Base-by-base conservation (phyloP, 2,113 vertebrate genomes). In the Sciurus niger region DNA sequence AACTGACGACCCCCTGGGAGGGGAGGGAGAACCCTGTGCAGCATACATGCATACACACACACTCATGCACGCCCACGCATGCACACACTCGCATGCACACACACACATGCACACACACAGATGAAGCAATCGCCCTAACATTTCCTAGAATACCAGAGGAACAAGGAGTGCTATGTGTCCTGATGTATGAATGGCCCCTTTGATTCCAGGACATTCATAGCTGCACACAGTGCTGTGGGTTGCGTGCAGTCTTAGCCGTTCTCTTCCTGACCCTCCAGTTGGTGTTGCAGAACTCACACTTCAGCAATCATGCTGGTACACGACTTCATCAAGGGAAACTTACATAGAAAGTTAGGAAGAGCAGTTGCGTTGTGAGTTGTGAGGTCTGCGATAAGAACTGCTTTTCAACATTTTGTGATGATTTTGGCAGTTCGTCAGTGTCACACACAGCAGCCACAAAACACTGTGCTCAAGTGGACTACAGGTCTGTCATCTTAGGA, bases 111-210 rank as follows among this genome's bases (percentile, higher is more conserved):
- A 40, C 37, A 2, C 24, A 43, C 40, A 63, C 10, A 76, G 40
- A 79, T 40, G 67, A 83, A 93, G 83, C 79, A 82, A 80, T 40
- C 78, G 43, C 60, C 32, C 51, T 63, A 60, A 65, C 13, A 80
- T 90, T 96, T 92, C 80, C 93, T 84, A 96, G 68, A n/a, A 37
- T 53, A 28, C 63, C 25, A 51, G 48, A 80, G 93, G 34, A 90
- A 68, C 73, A 76, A 87, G 90, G 70, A 78, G 24, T 24, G 53
- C 40, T 80, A 84, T 55, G 51, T 90, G 76, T 43, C 65, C 72
- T 94, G 51, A 40, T 20, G 43, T 70, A 51, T 90, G 84, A 94
- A 84, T 88, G 80, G 25, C 22, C 60, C 43, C 84, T 87, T 93
- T 60, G 63, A 70, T 55, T 78, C 9, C 5, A 25, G 48, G 7